These are phyloP conservation scores for Cladopsammia gracilis DNA, from an alignment of 64 coral and sea anemone genomes.

Conservation along the genomic window DNA sequence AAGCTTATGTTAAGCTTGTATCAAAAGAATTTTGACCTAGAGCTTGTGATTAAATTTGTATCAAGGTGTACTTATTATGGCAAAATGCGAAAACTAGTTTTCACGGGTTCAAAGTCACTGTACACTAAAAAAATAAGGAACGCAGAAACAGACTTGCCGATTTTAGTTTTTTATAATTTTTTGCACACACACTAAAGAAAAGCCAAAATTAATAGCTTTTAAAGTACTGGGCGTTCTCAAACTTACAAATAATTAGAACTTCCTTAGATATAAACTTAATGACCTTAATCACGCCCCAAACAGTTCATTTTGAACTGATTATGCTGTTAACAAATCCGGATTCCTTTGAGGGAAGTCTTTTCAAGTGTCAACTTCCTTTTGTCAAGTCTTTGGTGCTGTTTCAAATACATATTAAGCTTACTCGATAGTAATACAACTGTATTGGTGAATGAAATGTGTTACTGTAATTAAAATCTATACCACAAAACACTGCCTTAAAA, in stretches of 20 bases:
- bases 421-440: slow-evolving; percentile 4
- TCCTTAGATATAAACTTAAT: not conserved
- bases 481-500: not conserved
- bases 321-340: not conserved
- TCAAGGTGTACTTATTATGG: no score
- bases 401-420: not conserved
- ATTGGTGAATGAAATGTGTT: slow-evolving; percentile 4
- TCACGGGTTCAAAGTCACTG: no score
- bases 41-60: no score
- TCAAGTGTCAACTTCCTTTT: slow-evolving; percentile 9
- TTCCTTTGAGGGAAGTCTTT: not conserved
- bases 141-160: no score
- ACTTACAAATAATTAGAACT: not conserved
- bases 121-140: no score
- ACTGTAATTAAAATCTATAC: slow-evolving; percentile 10
- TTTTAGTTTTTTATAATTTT: no score
- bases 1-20: no score
- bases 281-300: not conserved
- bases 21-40: no score
- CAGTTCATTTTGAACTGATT: not conserved
- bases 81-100: no score
- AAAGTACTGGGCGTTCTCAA: slow-evolving; percentile 15
- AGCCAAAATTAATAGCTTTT: not conserved
- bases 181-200: no score
- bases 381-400: slow-evolving; percentile 1